These are phyloP conservation scores for Atethmia centrago DNA, from an alignment of 2,888 invertebrate genomes.

Conservation along the genomic window DNA sequence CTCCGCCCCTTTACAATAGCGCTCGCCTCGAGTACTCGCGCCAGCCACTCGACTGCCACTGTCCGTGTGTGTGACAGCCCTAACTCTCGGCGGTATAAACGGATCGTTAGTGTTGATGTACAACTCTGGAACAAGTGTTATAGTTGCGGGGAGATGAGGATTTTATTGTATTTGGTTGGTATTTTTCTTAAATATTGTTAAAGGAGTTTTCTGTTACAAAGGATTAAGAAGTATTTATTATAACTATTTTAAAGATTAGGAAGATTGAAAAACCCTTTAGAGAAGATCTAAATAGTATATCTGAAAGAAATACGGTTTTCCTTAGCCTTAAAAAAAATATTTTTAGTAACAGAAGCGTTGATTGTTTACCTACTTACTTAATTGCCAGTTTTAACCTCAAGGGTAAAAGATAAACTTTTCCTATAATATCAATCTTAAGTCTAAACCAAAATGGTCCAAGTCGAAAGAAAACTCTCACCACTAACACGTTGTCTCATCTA, in stretches of 20 bases:
- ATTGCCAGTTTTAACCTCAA: constrained; percentile 3
- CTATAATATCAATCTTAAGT: neutral
- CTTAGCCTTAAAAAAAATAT: neutral
- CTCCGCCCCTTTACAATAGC: constrained; percentile 34
- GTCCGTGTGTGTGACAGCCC: constrained; percentile 60
- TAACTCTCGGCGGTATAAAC: constrained; percentile 56
- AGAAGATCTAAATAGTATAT: neutral
- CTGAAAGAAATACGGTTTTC: neutral
- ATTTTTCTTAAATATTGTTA: neutral
- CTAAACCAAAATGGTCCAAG: neutral
- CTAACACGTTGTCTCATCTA: constrained; percentile 7
- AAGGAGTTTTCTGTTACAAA: neutral
- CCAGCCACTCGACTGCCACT: constrained; percentile 55
- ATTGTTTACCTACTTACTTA: neutral
- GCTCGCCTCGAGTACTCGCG: constrained; percentile 45
- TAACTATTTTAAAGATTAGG: neutral
- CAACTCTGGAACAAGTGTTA: constrained; percentile 36
- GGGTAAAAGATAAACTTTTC: neutral
- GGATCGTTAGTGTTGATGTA: constrained; percentile 58
- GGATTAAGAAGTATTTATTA: neutral
- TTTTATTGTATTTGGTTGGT: neutral
- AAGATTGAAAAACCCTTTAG: neutral
- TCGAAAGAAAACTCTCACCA: neutral
- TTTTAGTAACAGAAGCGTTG: neutral
- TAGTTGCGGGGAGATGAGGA: constrained; percentile 1